Evolutionary conservation across 2,797 vertebrate species (phyloP), one percentile per base, ranked within the genome.

Genomic region (Coilia nasus): DNA sequence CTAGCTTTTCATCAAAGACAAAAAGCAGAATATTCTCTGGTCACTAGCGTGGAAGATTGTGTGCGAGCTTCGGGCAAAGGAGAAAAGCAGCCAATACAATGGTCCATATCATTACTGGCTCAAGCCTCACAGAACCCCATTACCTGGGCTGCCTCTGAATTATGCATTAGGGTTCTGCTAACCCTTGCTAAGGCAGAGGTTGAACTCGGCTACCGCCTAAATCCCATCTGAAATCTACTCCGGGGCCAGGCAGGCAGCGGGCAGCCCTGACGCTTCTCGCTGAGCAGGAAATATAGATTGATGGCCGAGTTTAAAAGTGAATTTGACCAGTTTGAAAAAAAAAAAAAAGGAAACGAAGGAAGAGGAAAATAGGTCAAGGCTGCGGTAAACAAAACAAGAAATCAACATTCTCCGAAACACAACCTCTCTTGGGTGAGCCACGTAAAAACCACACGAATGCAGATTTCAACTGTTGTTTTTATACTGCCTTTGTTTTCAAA

Each of bases 71-170:
- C 60, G 56, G 59, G 47, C 81, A 85, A 84, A 83, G 81, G 17
- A 14, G 17, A 44, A 25, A 21, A 12, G 31, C 17, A 82, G 64
- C 82, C 50, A 60, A 88, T 85, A 86, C 75, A 82, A 88, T 85
- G 82, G 83, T 85, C 87, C 86, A 84, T 59, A 87, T 86, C 57
- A 86, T 75, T 84, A 62, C 86, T 88, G 86, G 82, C 56, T 64
- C 82, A 86, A 44, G 84, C 82, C 89, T 88, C 88, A 85, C 82
- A 88, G 85, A 86, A 89, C 88, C 85, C 85, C 81, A 87, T 85
- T 88, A 88, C 83, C 81, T 21, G 80, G 84, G 78, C 82, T 57
- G 84, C 82, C 71, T 21, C 78, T 88, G 85, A 85, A 89, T 85
- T 85, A 89, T 87, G 86, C 82, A 87, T 87, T 87, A 83, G 47